Conservation (phyloP, 2,113 vertebrate genomes). For the Campylomormyrus tamandua region DNA sequence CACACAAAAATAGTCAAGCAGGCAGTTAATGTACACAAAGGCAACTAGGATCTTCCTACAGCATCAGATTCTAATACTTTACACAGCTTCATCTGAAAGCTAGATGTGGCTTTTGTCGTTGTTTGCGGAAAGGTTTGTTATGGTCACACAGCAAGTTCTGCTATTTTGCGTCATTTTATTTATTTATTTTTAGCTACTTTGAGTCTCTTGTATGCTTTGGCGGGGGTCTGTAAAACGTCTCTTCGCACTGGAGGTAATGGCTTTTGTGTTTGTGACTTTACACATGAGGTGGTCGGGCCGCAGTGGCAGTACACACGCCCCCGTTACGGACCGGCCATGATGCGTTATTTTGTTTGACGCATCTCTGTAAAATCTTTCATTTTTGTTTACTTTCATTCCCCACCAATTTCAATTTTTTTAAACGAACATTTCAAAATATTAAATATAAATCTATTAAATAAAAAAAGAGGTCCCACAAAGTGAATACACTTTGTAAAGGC, state of each 20-base stretch:
- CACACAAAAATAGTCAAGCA: slow-evolving; percentile 98
- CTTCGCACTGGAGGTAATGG: slow-evolving; percentile 55
- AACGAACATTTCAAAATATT: slow-evolving; percentile 40
- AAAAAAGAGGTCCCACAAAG: slow-evolving; percentile 21
- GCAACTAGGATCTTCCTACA: slow-evolving; percentile 99
- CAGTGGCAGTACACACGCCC: slow-evolving; percentile 55
- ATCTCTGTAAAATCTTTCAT: neutral
- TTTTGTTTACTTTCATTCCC: neutral
- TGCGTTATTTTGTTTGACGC: neutral
- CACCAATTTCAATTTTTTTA: slow-evolving; percentile 37
- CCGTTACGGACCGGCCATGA: slow-evolving; percentile 33
- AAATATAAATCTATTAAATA: slow-evolving; percentile 31
- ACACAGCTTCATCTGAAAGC: slow-evolving; percentile 93
- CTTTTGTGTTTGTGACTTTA: slow-evolving; percentile 46
- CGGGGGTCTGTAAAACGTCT: slow-evolving; percentile 45
- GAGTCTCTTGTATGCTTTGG: slow-evolving; percentile 48
- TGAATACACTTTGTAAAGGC: slow-evolving; percentile 12
- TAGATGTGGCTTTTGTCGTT: slow-evolving; percentile 67
- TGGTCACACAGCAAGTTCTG: slow-evolving; percentile 64
- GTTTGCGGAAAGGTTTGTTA: slow-evolving; percentile 57
- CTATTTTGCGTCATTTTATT: neutral
- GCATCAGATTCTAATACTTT: slow-evolving; percentile 94
- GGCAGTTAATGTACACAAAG: slow-evolving; percentile 99
- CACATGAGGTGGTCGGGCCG: slow-evolving; percentile 48
- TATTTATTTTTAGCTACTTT: slow-evolving; percentile 24